A percentile compares a stretch with the other conserved stretches of the same genome.
Conservation (phyloP, 2,888 invertebrate species). For the Nesidiocoris tenuis region DNA sequence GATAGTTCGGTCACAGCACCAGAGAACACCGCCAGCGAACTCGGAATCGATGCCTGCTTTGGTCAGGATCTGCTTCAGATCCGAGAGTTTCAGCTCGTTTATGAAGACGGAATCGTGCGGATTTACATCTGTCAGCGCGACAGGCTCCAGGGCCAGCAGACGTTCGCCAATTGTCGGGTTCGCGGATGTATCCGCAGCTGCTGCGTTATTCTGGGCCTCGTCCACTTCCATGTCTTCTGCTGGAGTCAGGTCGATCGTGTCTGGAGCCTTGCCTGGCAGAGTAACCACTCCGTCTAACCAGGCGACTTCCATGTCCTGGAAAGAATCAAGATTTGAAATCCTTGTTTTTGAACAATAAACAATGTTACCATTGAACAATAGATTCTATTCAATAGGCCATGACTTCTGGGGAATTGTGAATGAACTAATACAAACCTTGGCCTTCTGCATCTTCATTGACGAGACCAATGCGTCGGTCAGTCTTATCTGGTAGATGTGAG, state of each 20-base stretch:
- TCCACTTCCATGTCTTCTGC: conserved; percentile 52
- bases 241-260: conserved; percentile 56
- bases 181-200: not conserved
- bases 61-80: conserved; percentile 78
- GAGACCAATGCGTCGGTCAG: conserved; percentile 89
- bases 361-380: no score
- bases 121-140: conserved; percentile 57
- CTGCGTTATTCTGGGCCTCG: not conserved
- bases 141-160: conserved; percentile 64
- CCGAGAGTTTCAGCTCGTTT: conserved; percentile 88
- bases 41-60: conserved; percentile 79
- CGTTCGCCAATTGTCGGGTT: conserved; percentile 29
- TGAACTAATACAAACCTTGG: conserved; percentile 60
- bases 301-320: conserved; percentile 82
- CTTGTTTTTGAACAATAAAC: no score
- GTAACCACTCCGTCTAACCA: conserved; percentile 85
- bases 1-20: conserved; percentile 88
- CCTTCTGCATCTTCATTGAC: conserved; percentile 78
- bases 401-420: not conserved
- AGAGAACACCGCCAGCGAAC: conserved; percentile 86
- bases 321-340: no score
- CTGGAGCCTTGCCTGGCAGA: conserved; percentile 58
- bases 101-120: conserved; percentile 84
- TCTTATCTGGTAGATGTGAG: conserved; percentile 92
- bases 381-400: not conserved